Evolutionary conservation across 2,113 vertebrate genomes (phyloP).

Genomic region (Climacteris rufus): DNA sequence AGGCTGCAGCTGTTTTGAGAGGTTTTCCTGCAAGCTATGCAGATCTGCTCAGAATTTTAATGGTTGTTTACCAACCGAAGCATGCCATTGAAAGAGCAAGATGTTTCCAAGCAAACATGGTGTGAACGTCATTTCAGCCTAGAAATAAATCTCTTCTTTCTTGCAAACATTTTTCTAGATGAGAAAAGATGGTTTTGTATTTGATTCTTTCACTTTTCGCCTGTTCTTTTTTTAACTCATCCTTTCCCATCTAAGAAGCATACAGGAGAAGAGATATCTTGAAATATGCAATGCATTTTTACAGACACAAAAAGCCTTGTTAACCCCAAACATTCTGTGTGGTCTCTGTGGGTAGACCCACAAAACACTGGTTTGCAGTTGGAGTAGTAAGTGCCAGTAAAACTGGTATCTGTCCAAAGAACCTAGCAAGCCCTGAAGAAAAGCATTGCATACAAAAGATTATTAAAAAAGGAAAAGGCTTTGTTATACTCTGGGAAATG

Average conservation of each 20-base stretch:
- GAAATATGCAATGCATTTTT: neutral
- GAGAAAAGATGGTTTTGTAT: neutral
- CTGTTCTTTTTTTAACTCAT: neutral
- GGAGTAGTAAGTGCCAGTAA: neutral
- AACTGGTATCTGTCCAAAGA: neutral
- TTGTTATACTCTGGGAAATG: neutral
- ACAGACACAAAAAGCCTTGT: neutral
- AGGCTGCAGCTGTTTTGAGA: conserved; percentile 66
- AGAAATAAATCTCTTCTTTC: conserved; percentile 7
- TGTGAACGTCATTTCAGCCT: conserved; percentile 16
- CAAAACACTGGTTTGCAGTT: neutral
- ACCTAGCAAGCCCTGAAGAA: neutral
- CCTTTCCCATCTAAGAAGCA: neutral
- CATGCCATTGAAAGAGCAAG: conserved; percentile 42
- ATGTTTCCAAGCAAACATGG: conserved; percentile 42
- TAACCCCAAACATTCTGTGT: neutral
- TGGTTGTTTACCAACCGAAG: conserved; percentile 54
- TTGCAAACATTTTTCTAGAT: neutral
- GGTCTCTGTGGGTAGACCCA: neutral
- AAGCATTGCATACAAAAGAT: neutral
- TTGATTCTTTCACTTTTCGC: neutral
- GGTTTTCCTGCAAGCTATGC: conserved; percentile 64
- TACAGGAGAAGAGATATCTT: neutral
- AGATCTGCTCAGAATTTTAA: conserved; percentile 71
- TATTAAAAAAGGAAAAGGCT: neutral